Evolutionary conservation across 2,888 invertebrate species (phyloP).

Genomic region (Macaria liturata): DNA sequence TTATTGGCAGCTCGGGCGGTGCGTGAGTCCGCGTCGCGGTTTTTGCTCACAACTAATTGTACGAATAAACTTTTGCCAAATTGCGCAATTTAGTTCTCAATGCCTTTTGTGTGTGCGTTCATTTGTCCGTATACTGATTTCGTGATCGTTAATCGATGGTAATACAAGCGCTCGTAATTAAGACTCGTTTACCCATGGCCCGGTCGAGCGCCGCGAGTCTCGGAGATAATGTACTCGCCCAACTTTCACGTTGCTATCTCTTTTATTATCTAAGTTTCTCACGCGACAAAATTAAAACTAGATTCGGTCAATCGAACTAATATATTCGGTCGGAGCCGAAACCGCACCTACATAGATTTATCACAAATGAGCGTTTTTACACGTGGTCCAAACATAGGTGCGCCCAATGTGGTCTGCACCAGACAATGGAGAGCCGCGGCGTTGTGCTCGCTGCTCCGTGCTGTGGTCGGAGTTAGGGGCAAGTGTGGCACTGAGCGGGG

Average conservation of each 20-base stretch:
- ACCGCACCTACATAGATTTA: slow-evolving; percentile 65
- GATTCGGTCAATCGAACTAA: slow-evolving; percentile 68
- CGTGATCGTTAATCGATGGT: slow-evolving; percentile 38
- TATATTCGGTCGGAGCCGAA: slow-evolving; percentile 64
- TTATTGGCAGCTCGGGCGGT: slow-evolving; percentile 48
- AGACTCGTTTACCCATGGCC: slow-evolving; percentile 39
- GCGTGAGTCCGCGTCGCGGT: slow-evolving; percentile 58
- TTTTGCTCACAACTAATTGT: slow-evolving; percentile 62
- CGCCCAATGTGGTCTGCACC: slow-evolving; percentile 51
- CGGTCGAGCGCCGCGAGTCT: slow-evolving; percentile 34
- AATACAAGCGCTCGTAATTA: slow-evolving; percentile 42
- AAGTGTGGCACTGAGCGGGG: slow-evolving; percentile 34
- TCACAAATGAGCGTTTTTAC: slow-evolving; percentile 71
- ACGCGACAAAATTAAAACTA: slow-evolving; percentile 62
- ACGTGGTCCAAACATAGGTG: slow-evolving; percentile 51
- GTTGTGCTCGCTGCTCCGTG: slow-evolving; percentile 34
- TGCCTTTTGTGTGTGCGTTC: slow-evolving; percentile 44
- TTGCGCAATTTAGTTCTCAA: slow-evolving; percentile 59
- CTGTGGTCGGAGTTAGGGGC: slow-evolving; percentile 28
- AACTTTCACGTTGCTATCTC: slow-evolving; percentile 55
- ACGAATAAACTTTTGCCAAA: slow-evolving; percentile 64
- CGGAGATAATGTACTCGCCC: slow-evolving; percentile 41
- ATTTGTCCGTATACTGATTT: slow-evolving; percentile 49
- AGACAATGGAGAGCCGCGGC: slow-evolving; percentile 36
- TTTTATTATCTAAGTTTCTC: slow-evolving; percentile 61